These are phyloP conservation scores for Limnephilus rhombicus DNA, from an alignment of 2,888 invertebrate species.

Conservation along the genomic window DNA sequence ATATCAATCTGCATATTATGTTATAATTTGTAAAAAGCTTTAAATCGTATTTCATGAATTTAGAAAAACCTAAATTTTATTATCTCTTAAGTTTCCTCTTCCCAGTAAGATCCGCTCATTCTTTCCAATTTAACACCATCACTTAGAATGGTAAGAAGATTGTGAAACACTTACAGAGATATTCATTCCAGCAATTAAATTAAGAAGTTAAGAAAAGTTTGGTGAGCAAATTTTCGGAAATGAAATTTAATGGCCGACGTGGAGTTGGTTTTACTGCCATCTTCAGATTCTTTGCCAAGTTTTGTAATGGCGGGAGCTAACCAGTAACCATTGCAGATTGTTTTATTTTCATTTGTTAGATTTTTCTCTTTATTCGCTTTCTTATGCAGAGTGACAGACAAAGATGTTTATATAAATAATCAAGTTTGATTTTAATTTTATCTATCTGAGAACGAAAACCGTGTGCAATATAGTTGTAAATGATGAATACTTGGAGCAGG, in stretches of 20 bases:
- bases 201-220: constrained; percentile 36
- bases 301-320: background rate
- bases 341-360: background rate
- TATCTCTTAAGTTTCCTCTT: background rate
- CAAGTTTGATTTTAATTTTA: too few relatives aligned
- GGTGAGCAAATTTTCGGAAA: constrained; percentile 28
- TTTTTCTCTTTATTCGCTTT: background rate
- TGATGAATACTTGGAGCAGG: too few relatives aligned
- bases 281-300: background rate
- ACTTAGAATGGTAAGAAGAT: background rate
- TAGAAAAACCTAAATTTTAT: background rate
- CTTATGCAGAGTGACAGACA: background rate
- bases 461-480: too few relatives aligned
- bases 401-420: background rate
- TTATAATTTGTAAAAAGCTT: too few relatives aligned
- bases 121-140: background rate
- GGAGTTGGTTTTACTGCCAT: constrained; percentile 10
- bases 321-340: background rate
- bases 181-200: constrained; percentile 41
- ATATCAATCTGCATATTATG: too few relatives aligned
- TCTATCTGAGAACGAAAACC: too few relatives aligned
- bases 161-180: constrained; percentile 2
- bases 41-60: too few relatives aligned
- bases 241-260: constrained; percentile 11
- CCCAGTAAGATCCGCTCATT: background rate